Base-by-base conservation (phyloP, 2,797 vertebrate species). In the Cetoscarus ocellatus region DNA sequence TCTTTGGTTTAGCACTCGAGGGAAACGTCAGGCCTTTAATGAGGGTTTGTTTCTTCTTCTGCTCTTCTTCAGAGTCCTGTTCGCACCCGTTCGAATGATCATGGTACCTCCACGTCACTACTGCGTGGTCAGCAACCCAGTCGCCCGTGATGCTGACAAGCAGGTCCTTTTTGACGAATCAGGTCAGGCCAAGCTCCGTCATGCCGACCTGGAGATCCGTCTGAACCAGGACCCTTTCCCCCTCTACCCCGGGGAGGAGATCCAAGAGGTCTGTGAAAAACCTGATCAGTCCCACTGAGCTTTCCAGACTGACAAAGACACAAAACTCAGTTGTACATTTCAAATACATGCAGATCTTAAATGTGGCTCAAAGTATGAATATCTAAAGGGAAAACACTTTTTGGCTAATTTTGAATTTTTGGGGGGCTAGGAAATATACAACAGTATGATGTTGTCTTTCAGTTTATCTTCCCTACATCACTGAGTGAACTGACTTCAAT, bases 181-280 rank as follows among this genome's bases (percentile, higher is more conserved):
- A 0, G 97, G 97, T 1, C 97, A 98, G 78, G 96, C 94, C 14
- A 96, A 95, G 42, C 96, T 98, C 3, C 91, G 95, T 0, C 97
- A 97, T 0, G 96, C 95, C 0, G 96, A 98, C 91, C 93, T 94
- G 64, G 97, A 98, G 82, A 96, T 98, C 89, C 94, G 96, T 0
- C 94, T 97, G 68, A 86, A 94, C 53, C 96, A 95, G 91, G 96
- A 97, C 3, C 97, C 96, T 0, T 98, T 97, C 83, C 96, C 96
- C 0, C 94, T 98, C 5, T 97, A 96, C 76, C 96, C 96, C 0
- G 97, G 96, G 14, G 96, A 98, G 88, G 92, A 95, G 83, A 67
- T 97, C 19, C 90, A 96, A 78, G 92, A 96, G 96, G 96, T 97
- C 3, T 55, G 61, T 40, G 5, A 7, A 36, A 47, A 53, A 27